Conservation (phyloP, 2,888 invertebrate species). For the Cistogaster globosa region DNA sequence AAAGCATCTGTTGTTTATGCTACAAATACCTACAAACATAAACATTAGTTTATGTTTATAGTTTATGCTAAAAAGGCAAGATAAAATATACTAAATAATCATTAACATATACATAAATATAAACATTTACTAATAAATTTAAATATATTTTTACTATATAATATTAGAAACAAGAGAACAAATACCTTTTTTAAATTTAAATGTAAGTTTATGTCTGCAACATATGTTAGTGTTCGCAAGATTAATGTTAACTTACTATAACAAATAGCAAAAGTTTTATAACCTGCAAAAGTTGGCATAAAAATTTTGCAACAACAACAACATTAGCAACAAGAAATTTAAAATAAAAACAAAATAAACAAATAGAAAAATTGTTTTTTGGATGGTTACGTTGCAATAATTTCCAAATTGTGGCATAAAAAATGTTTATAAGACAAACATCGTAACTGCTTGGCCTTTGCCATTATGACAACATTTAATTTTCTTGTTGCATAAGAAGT, state of each 20-base stretch:
- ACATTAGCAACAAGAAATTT: not conserved
- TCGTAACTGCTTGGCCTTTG: not conserved
- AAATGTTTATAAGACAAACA: not conserved
- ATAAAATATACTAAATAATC: not conserved
- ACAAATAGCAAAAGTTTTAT: constrained; percentile 30
- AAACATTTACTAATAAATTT: not conserved
- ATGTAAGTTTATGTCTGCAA: not conserved
- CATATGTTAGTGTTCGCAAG: not conserved
- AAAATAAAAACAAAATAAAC: constrained; percentile 35
- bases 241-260: constrained; percentile 34
- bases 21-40: constrained; percentile 41
- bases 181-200: not conserved
- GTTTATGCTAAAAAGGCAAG: not conserved
- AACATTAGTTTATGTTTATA: not conserved
- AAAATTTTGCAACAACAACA: not conserved
- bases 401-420: constrained; percentile 34
- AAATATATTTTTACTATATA: not conserved
- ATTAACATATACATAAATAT: too few relatives aligned
- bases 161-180: not conserved
- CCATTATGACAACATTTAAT: too few relatives aligned
- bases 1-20: constrained; percentile 60
- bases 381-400: constrained; percentile 25
- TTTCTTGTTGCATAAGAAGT: too few relatives aligned
- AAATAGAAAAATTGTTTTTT: constrained; percentile 13
- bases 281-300: constrained; percentile 34